Conservation (phyloP, 2,888 invertebrate species). For the Hyles lineata region DNA sequence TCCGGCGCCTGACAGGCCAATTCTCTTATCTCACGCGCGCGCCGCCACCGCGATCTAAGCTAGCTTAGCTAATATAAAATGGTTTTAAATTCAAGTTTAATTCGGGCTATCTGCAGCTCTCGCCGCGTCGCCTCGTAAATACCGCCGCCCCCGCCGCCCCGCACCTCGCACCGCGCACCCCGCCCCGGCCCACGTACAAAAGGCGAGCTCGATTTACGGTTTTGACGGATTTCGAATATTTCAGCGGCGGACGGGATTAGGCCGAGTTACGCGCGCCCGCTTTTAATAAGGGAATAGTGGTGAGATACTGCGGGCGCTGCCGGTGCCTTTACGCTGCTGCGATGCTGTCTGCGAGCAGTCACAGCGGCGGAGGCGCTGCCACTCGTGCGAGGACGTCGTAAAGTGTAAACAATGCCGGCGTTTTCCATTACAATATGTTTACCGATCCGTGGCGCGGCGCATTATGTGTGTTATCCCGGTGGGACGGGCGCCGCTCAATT, state of each 20-base stretch:
- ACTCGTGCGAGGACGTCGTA: slow-evolving; percentile 76
- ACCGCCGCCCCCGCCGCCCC: slow-evolving; percentile 59
- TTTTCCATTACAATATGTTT: slow-evolving; percentile 86
- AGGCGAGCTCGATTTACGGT: slow-evolving; percentile 79
- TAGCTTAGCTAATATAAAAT: slow-evolving; percentile 85
- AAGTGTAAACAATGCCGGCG: slow-evolving; percentile 83
- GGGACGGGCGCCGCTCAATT: slow-evolving; percentile 78
- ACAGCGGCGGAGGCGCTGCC: background rate
- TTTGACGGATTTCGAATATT: slow-evolving; percentile 82
- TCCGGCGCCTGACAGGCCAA: slow-evolving; percentile 94
- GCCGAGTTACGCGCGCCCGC: slow-evolving; percentile 61
- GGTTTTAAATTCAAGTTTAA: slow-evolving; percentile 85
- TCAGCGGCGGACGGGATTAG: slow-evolving; percentile 66
- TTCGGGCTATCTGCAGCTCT: slow-evolving; percentile 81
- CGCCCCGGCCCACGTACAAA: slow-evolving; percentile 73
- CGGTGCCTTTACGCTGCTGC: background rate
- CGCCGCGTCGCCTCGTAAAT: slow-evolving; percentile 68
- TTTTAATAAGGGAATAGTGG: slow-evolving; percentile 70
- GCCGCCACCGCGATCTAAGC: slow-evolving; percentile 84
- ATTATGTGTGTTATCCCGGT: slow-evolving; percentile 84
- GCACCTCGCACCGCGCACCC: slow-evolving; percentile 74
- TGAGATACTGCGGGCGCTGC: slow-evolving; percentile 33
- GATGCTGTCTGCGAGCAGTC: background rate
- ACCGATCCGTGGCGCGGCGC: slow-evolving; percentile 82
- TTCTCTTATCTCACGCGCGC: slow-evolving; percentile 91